Conservation (phyloP, 2,113 vertebrate species). For the Nothoprocta pentlandii region DNA sequence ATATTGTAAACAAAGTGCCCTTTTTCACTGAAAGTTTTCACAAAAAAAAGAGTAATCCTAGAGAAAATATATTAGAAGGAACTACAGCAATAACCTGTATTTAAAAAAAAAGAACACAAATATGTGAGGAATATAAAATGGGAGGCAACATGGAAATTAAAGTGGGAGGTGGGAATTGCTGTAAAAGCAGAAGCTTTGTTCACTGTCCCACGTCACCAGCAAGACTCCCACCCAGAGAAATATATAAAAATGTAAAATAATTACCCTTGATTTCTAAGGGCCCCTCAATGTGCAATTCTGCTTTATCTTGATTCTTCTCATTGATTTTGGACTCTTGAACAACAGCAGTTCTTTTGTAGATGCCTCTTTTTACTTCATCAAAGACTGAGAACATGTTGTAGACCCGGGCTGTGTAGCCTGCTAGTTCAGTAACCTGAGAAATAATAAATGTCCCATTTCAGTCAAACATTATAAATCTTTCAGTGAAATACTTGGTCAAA, state of each 20-base stretch:
- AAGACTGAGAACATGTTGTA: constrained; percentile 97
- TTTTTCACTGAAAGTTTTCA: background rate
- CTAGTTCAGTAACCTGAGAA: constrained; percentile 92
- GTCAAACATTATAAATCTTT: background rate
- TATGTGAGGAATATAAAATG: background rate
- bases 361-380: constrained; percentile 92
- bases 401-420: constrained; percentile 95
- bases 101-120: background rate
- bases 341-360: constrained; percentile 89
- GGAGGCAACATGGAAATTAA: background rate
- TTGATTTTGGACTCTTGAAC: constrained; percentile 70
- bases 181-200: background rate
- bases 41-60: background rate
- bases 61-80: background rate
- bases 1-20: background rate
- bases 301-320: constrained; percentile 75
- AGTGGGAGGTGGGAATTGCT: background rate
- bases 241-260: background rate
- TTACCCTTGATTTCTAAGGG: constrained; percentile 92
- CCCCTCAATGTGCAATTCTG: constrained; percentile 83
- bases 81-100: background rate
- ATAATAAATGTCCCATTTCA: constrained; percentile 28
- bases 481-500: background rate
- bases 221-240: background rate
- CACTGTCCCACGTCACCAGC: background rate